Evolutionary conservation across 1,140 invertebrate genomes (phyloP), one percentile per base, ranked within the genome.

Genomic region (Leptopilina boulardi): DNA sequence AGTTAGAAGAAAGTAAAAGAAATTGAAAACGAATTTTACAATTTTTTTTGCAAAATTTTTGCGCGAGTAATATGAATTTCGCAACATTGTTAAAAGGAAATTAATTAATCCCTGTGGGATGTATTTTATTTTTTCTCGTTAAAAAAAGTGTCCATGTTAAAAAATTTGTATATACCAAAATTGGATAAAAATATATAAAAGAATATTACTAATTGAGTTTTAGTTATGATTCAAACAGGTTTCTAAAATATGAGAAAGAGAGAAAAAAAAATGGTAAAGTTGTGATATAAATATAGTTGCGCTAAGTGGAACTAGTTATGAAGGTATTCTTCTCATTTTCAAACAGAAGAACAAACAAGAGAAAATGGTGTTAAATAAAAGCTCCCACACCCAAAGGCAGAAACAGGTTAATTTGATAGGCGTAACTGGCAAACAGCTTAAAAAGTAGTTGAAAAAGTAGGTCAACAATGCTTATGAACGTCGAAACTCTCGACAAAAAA

Each of bases 281-380:
- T 30, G 26, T 15, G 26, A 26, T 34, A 66, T 66, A 30, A 66
- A 66, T 66, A 66, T 26, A 66, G 23, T n/a, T 30, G 59, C 59
- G 59, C 59, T 66, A 66, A 66, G 59, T 66, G 59, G 21, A 30
- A n/a, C 59, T 26, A 34, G 59, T 66, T 66, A n/a, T 5, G 26
- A 23, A 30, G 23, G 26, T 66, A 66, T 13, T 30, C 26, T 30
- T 66, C 23, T 30, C 59, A 30, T 66, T 30, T 26, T 66, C 23
- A 30, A 66, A 66, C 15, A 66, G 59, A 30, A 66, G 59, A 66
- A 30, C 59, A 66, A 66, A 66, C 59, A 66, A 30, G 26, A 66
- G 59, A 66, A 66, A n/a, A 66, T 66, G 59, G 59, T 66, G 59
- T 66, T 66, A 66, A 66, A 66, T 66, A 66, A 66, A 66, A 66